phyloP scores from a whole-genome alignment of 1,140 invertebrate genomes.

The Trinorchestia longiramus region DNA sequence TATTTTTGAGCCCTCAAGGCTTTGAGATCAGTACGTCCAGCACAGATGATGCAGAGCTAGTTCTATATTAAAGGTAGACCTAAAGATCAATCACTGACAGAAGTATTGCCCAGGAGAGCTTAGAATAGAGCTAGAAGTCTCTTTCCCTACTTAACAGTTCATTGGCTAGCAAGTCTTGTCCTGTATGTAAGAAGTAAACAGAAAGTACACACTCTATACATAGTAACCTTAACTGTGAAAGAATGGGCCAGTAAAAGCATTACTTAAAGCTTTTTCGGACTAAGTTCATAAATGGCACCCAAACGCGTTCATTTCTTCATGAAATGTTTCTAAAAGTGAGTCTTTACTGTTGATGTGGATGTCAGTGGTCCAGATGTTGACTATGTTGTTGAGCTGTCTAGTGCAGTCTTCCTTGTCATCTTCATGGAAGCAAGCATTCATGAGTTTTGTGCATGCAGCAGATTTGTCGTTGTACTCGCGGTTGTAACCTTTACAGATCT shows the following conservation, averaged over 20 bases:
- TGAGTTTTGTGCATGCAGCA: conserved; percentile 30
- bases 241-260: neutral
- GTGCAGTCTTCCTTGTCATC: conserved; percentile 31
- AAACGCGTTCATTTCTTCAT: neutral
- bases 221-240: neutral
- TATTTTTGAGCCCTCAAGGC: neutral
- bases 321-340: neutral
- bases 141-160: neutral
- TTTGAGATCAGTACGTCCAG: neutral
- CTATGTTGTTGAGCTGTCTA: conserved; percentile 41
- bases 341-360: neutral
- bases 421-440: conserved; percentile 50
- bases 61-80: neutral
- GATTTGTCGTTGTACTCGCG: neutral
- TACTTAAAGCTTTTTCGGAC: neutral
- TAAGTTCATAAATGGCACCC: neutral
- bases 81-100: neutral
- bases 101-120: neutral
- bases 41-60: neutral
- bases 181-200: no score
- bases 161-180: neutral
- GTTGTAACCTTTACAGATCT: conserved; percentile 7
- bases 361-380: conserved; percentile 29
- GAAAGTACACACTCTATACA: neutral
- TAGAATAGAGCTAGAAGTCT: neutral